phyloP scores from a whole-genome alignment of 2,797 vertebrate genomes.

The Denticeps clupeoides region DNA sequence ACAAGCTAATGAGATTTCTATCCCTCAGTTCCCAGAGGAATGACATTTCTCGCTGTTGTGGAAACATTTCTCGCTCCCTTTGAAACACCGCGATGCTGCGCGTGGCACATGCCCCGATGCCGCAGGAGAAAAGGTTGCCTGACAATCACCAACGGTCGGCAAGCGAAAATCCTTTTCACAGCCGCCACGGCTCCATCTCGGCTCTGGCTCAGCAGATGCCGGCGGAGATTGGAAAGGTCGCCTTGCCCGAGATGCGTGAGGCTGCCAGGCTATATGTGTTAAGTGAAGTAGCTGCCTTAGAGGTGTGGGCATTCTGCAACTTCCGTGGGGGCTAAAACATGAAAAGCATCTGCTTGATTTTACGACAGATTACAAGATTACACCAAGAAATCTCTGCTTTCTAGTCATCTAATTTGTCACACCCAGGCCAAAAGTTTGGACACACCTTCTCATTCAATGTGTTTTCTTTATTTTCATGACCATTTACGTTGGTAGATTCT shows the following conservation, averaged over 20 bases:
- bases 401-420: too few relatives aligned
- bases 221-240: slow-evolving; percentile 7
- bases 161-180: background rate
- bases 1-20: slow-evolving; percentile 19
- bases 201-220: background rate
- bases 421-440: too few relatives aligned
- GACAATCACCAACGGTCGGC: slow-evolving; percentile 20
- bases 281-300: background rate
- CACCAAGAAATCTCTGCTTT: too few relatives aligned
- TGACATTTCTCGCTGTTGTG: slow-evolving; percentile 26
- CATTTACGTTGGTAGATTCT: too few relatives aligned
- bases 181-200: background rate
- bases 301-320: background rate
- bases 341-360: background rate
- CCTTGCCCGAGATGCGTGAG: too few relatives aligned
- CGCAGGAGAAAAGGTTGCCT: slow-evolving; percentile 24
- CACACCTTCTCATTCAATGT: too few relatives aligned
- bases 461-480: too few relatives aligned
- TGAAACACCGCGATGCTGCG: slow-evolving; percentile 14
- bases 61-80: slow-evolving; percentile 1
- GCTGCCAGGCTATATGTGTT: background rate
- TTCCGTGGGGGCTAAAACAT: background rate
- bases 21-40: slow-evolving; percentile 16
- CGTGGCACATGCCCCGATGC: slow-evolving; percentile 3
- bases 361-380: background rate